Conservation (phyloP, 1,140 invertebrate genomes). For the Hormaphis cornu region DNA sequence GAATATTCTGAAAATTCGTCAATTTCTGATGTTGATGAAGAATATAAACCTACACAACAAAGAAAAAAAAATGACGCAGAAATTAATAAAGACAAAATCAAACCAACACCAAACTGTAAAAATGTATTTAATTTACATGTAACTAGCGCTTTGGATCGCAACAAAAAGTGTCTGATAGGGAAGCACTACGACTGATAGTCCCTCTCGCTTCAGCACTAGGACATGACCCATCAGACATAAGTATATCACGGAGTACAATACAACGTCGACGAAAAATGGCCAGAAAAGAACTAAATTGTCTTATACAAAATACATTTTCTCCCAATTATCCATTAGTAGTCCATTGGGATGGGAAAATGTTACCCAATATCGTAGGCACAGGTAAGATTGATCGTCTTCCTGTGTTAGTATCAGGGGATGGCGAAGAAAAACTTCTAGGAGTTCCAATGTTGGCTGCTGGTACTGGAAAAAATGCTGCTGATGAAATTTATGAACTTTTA, state of each 20-base stretch:
- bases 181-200: neutral
- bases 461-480: neutral
- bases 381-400: constrained; percentile 13
- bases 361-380: constrained; percentile 30
- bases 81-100: no score
- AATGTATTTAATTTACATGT: no score
- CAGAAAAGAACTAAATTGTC: neutral
- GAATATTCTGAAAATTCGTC: no score
- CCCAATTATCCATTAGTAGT: neutral
- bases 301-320: neutral
- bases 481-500: neutral
- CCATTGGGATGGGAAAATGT: constrained; percentile 37
- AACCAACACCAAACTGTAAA: no score
- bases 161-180: neutral
- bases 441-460: neutral
- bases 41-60: no score
- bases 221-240: neutral
- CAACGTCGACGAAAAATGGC: neutral
- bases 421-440: neutral
- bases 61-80: no score
- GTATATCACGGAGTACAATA: neutral
- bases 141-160: neutral
- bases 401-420: neutral
- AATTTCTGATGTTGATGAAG: no score
- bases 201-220: neutral